Evolutionary conservation across 2,113 vertebrate genomes (phyloP).

Genomic region (Climacteris rufus): DNA sequence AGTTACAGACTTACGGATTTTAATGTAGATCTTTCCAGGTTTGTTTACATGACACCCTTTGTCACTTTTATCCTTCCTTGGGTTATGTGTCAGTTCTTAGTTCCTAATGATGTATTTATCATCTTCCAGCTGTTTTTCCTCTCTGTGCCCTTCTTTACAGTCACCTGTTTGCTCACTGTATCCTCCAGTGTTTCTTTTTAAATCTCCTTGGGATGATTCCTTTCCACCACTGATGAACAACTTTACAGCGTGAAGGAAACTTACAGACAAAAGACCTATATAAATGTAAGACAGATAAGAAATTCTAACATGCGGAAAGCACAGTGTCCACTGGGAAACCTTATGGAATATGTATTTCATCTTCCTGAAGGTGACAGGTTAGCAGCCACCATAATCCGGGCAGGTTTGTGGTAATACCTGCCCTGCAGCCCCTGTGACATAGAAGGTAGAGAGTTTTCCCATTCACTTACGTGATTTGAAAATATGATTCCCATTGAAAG

Average conservation of each 20-base stretch:
- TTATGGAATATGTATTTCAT: background rate
- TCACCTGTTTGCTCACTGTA: background rate
- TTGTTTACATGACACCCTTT: background rate
- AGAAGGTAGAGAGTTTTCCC: background rate
- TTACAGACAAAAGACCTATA: background rate
- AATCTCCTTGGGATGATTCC: background rate
- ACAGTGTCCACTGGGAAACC: background rate
- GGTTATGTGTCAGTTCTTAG: background rate
- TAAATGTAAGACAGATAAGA: background rate
- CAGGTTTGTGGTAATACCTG: background rate
- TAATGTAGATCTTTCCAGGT: background rate
- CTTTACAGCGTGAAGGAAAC: background rate
- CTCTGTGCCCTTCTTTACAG: background rate
- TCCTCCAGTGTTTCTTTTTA: background rate
- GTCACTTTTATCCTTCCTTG: background rate
- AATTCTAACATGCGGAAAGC: background rate
- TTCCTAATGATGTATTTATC: background rate
- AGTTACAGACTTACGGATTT: background rate
- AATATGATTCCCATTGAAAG: background rate
- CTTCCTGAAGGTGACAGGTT: background rate
- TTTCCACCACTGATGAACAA: background rate
- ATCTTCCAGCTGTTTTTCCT: background rate
- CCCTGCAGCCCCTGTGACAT: background rate
- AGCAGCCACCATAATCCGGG: background rate
- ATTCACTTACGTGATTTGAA: background rate